A percentile compares a stretch with the other conserved stretches of the same genome.
phyloP scores from a whole-genome alignment of 2,888 invertebrate species.

The Biston betularia region DNA sequence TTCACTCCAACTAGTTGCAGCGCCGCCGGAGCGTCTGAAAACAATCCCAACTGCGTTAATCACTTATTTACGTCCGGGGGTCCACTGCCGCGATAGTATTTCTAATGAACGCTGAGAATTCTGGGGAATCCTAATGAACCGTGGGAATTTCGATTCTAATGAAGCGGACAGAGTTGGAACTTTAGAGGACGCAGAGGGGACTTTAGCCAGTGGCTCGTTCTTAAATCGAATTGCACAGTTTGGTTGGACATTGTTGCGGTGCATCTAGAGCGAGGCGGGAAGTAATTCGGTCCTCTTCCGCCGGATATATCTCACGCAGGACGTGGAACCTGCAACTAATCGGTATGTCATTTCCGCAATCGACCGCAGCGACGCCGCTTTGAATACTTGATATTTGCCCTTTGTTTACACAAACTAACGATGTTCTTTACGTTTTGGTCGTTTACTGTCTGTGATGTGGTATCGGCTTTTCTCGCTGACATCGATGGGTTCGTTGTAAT shows the following conservation, averaged over 20 bases:
- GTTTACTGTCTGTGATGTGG: background rate
- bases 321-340: constrained; percentile 78
- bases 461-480: background rate
- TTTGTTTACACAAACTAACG: constrained; percentile 57
- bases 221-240: constrained; percentile 70
- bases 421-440: constrained; percentile 1
- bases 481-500: too few relatives aligned
- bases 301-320: constrained; percentile 78
- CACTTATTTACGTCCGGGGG: constrained; percentile 83
- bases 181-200: constrained; percentile 53
- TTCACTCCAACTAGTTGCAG: constrained; percentile 70
- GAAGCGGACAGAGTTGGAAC: constrained; percentile 66
- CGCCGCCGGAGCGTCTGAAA: constrained; percentile 69
- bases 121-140: constrained; percentile 81
- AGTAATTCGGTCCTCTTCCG: constrained; percentile 78
- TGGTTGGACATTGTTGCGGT: constrained; percentile 70
- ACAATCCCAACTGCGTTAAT: constrained; percentile 85
- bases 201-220: constrained; percentile 59
- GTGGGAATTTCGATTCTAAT: constrained; percentile 83
- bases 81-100: constrained; percentile 77
- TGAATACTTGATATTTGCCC: constrained; percentile 70
- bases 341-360: constrained; percentile 83
- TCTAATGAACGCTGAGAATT: constrained; percentile 82
- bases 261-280: constrained; percentile 69
- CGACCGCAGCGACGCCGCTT: constrained; percentile 68